Base-by-base conservation (phyloP, 2,888 invertebrate genomes). In the Acanthococcus lagerstroemiae region DNA sequence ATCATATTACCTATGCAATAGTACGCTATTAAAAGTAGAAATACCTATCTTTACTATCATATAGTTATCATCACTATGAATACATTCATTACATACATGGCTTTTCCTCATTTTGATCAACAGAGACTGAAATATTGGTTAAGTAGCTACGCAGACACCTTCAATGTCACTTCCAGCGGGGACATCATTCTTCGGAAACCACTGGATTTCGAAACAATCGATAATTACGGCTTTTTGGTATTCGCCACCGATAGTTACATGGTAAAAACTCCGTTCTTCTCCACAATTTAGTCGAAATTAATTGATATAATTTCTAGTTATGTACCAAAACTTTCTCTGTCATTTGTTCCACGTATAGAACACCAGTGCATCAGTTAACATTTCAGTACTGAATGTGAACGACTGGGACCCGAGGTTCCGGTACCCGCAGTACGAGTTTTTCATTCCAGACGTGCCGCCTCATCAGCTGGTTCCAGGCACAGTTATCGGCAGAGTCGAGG, bases 391-490 rank as follows among this genome's bases (percentile, higher is more conserved):
- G 71, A 88, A 93, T 75, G 88, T 91, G 7, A 94, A 94, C 77
- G 93, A 94, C 75, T 93, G 93, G 91, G 92, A 92, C 76, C 94
- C 94, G 0, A 81, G 90, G 66, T 94, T 94, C 78, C 83, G 88
- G 1, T 86, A 88, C 76, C 85, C 89, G 4, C 87, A 90, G 76
- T 94, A 93, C 77, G 90, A 91, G 78, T 93, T 94, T 77, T 80
- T 80, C 69, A 79, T 82, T 69, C 70, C 71, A 68, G 75, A 69
- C 21, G 75, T 77, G 71, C 76, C 71, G 66, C 72, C 67, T 68
- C 63, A 68, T 30, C 68, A 69, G 48, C 37, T 68, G 12, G 37
- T 63, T 15, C 70, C 67, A 1, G 71, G 70, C 1, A 66, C 70
- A 9, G 69, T 71, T 2, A 71, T 73, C 6, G 73, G 73, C 4